Base-by-base conservation (phyloP, 23 tunicate genomes). In the Ciona savignyi region DNA sequence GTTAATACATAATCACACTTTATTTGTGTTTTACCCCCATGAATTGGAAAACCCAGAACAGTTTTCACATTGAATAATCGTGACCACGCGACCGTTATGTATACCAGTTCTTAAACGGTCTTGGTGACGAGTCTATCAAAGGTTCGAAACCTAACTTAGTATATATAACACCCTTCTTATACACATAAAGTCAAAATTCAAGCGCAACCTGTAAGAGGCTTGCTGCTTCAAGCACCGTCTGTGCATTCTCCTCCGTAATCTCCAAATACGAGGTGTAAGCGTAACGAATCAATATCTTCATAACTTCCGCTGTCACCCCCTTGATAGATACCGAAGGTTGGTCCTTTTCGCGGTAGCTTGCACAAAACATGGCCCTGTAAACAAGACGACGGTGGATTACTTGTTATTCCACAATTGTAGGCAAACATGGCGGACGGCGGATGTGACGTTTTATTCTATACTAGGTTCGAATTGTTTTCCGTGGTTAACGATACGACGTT, bases 351-450 rank as follows among this genome's bases (percentile, higher is more conserved):
- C 82, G 89, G 67, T 84, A 77, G 30, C 32, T 31, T 27, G 76
- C 76, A 67, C 89, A 84, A 77, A 84, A 84, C 89, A 84, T 84
- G 21, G 89, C 89, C 63, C 89, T 84, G 51, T 1, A n/a, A n/a
- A n/a, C n/a, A n/a, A n/a, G n/a, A n/a, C n/a, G n/a, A n/a, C n/a
- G n/a, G n/a, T n/a, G n/a, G n/a, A n/a, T n/a, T n/a, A n/a, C n/a
- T n/a, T n/a, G n/a, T n/a, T n/a, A n/a, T n/a, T n/a, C n/a, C n/a
- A n/a, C n/a, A n/a, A n/a, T n/a, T n/a, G n/a, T n/a, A n/a, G n/a
- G n/a, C n/a, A n/a, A n/a, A n/a, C n/a, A n/a, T n/a, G n/a, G n/a
- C n/a, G n/a, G n/a, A n/a, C n/a, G n/a, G n/a, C n/a, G n/a, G n/a
- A n/a, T n/a, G n/a, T n/a, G n/a, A n/a, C n/a, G n/a, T n/a, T n/a